These are phyloP conservation scores for Tenthredo distinguenda DNA, from an alignment of 2,888 invertebrate species.

Conservation along the genomic window DNA sequence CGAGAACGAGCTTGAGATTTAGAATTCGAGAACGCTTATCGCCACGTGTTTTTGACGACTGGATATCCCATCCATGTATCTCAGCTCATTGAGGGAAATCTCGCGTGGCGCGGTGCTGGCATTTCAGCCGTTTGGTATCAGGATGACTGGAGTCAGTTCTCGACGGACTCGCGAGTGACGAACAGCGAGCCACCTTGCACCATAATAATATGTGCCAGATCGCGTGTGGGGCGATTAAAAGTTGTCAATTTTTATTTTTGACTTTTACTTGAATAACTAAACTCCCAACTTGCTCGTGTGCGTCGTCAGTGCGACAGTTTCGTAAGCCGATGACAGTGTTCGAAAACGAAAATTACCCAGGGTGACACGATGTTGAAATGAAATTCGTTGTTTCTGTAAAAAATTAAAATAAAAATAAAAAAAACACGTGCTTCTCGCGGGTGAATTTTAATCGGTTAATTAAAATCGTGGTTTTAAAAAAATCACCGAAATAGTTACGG, in stretches of 20 bases:
- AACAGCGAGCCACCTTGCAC: constrained; percentile 58
- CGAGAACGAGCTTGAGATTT: not conserved
- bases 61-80: not conserved
- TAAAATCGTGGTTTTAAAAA: not conserved
- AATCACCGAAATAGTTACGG: not conserved
- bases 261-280: not conserved
- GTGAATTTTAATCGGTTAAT: not conserved
- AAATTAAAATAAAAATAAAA: no score
- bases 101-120: constrained; percentile 48
- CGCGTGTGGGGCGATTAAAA: not conserved
- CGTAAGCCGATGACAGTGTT: not conserved
- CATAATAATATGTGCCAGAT: not conserved
- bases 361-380: not conserved
- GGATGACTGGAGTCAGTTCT: constrained; percentile 71
- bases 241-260: not conserved
- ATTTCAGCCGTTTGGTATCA: constrained; percentile 63
- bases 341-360: not conserved
- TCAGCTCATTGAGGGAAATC: constrained; percentile 44
- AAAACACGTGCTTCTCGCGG: not conserved
- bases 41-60: constrained; percentile 8
- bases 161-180: constrained; percentile 72
- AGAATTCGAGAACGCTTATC: not conserved
- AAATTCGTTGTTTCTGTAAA: not conserved
- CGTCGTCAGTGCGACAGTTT: not conserved
- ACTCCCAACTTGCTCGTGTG: not conserved